Evolutionary conservation across 2,797 vertebrate genomes (phyloP).

Genomic region (Anabacerthia variegaticeps): DNA sequence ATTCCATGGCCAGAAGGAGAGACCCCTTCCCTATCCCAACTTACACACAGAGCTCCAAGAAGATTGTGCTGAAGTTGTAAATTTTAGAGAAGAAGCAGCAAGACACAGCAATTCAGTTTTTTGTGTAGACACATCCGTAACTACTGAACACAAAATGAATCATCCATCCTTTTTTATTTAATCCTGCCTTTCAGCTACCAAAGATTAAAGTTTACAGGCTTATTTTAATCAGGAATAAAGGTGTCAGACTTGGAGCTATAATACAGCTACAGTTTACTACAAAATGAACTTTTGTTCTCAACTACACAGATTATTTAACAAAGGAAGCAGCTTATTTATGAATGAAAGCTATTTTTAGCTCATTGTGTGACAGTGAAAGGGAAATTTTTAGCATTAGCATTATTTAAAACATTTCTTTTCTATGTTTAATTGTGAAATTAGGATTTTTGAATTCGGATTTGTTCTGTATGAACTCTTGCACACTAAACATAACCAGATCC

Average conservation of each 20-base stretch:
- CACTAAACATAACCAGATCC: neutral
- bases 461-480: neutral
- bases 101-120: neutral
- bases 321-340: constrained; percentile 53
- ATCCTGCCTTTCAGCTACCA: neutral
- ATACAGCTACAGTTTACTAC: constrained; percentile 9
- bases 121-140: neutral
- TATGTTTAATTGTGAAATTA: neutral
- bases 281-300: constrained; percentile 34
- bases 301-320: constrained; percentile 35
- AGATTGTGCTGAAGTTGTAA: neutral
- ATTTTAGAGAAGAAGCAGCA: neutral
- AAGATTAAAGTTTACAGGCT: neutral
- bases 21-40: neutral
- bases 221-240: neutral
- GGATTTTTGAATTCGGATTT: neutral
- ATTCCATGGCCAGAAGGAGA: neutral
- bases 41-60: rapidly evolving
- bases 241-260: neutral
- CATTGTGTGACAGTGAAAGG: constrained; percentile 31
- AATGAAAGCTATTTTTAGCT: constrained; percentile 62
- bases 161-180: neutral
- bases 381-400: neutral
- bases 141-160: neutral
- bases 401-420: neutral